Conservation (phyloP, 2,113 vertebrate species). For the Rhinolophus sinicus region DNA sequence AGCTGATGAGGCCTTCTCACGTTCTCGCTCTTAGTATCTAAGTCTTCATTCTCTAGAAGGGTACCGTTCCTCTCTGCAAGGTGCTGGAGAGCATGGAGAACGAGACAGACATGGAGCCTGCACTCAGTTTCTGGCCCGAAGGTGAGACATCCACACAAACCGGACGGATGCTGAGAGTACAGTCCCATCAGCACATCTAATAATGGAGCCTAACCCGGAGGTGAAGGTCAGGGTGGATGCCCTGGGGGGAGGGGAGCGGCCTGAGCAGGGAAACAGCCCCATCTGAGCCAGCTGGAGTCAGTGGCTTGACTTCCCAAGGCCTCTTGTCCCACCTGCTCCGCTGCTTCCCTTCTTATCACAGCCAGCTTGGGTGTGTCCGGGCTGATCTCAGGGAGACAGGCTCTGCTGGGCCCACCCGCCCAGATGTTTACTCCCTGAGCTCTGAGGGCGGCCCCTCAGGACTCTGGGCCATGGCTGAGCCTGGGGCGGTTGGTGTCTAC, state of each 20-base stretch:
- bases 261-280: neutral
- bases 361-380: neutral
- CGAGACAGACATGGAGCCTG: neutral
- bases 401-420: neutral
- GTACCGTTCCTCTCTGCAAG: neutral
- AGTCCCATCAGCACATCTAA: neutral
- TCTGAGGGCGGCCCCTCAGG: neutral
- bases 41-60: neutral
- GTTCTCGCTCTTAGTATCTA: neutral
- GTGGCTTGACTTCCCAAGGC: neutral
- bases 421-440: neutral
- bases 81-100: neutral
- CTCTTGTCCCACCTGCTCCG: neutral
- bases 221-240: neutral
- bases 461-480: neutral
- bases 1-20: no score
- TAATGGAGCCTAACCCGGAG: neutral
- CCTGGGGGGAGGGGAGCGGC: no score
- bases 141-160: neutral
- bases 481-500: neutral
- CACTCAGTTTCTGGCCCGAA: neutral
- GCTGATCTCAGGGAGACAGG: neutral
- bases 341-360: neutral
- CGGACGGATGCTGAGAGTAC: no score
- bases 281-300: neutral